phyloP scores from a whole-genome alignment of 2,113 vertebrate species.

The Rousettus leschenaultii region DNA sequence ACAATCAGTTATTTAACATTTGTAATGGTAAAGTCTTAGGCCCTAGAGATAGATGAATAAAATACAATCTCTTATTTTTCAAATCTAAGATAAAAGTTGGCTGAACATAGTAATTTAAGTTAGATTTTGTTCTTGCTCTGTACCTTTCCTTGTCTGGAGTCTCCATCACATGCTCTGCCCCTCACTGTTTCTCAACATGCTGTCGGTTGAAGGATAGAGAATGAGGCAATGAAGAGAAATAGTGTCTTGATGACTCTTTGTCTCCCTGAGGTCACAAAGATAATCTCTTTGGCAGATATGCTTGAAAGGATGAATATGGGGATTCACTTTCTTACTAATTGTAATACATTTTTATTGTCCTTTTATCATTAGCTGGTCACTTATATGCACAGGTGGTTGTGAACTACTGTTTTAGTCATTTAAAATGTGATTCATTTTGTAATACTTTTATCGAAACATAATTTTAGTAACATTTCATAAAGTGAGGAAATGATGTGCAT shows the following conservation, averaged over 20 bases:
- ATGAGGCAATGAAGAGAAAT: background rate
- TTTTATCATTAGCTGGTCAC: background rate
- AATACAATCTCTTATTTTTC: background rate
- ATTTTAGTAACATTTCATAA: constrained; percentile 22
- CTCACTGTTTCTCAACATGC: background rate
- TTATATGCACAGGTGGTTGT: background rate
- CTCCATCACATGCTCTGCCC: background rate
- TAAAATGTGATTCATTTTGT: constrained; percentile 7
- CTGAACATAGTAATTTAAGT: background rate
- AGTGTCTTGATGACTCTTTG: background rate
- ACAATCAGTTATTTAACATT: background rate
- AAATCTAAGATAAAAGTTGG: background rate
- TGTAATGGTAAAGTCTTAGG: background rate
- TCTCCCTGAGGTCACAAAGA: background rate
- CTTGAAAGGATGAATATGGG: background rate
- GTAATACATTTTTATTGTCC: background rate
- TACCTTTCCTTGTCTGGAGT: background rate
- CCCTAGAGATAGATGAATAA: background rate
- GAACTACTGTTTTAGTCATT: constrained; percentile 11
- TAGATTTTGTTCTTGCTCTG: background rate
- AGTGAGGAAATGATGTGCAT: constrained; percentile 27
- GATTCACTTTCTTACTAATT: background rate
- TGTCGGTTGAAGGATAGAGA: background rate
- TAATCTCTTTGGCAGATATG: background rate
- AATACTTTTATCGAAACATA: constrained; percentile 24